Evolutionary conservation across 2,888 invertebrate species (phyloP).

Genomic region (Sphecodes monilicornis): DNA sequence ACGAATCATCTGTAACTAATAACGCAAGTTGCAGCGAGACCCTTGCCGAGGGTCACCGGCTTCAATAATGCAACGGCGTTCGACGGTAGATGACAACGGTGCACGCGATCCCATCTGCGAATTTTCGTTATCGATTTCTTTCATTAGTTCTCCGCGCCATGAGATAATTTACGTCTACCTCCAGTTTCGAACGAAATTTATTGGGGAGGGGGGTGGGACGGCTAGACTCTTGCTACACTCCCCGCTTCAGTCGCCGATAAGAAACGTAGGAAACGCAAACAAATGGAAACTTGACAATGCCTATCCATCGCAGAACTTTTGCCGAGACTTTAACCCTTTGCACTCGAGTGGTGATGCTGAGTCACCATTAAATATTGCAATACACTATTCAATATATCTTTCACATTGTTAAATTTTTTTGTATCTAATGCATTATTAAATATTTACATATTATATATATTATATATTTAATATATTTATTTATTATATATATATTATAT

Average conservation of each 20-base stretch:
- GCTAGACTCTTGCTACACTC: too few species aligned
- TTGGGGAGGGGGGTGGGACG: neutral
- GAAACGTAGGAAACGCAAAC: neutral
- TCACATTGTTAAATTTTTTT: too few species aligned
- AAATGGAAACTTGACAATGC: neutral
- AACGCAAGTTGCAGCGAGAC: constrained; percentile 57
- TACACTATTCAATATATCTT: too few species aligned
- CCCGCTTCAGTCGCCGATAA: neutral
- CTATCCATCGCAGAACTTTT: neutral
- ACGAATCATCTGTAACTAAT: constrained; percentile 59
- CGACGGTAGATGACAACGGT: constrained; percentile 6
- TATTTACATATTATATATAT: too few species aligned
- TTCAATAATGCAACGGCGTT: constrained; percentile 48
- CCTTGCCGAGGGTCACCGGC: constrained; percentile 7
- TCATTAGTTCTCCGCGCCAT: neutral
- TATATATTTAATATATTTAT: too few species aligned
- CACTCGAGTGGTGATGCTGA: too few species aligned
- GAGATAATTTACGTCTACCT: neutral
- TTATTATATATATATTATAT: too few species aligned
- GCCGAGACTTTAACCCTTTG: neutral
- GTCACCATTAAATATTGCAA: too few species aligned
- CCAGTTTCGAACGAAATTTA: neutral
- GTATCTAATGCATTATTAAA: too few species aligned
- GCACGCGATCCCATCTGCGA: constrained; percentile 39
- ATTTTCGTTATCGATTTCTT: constrained; percentile 33